Base-by-base conservation (phyloP, 2,113 vertebrate species). In the Gallinago paraguaiae region DNA sequence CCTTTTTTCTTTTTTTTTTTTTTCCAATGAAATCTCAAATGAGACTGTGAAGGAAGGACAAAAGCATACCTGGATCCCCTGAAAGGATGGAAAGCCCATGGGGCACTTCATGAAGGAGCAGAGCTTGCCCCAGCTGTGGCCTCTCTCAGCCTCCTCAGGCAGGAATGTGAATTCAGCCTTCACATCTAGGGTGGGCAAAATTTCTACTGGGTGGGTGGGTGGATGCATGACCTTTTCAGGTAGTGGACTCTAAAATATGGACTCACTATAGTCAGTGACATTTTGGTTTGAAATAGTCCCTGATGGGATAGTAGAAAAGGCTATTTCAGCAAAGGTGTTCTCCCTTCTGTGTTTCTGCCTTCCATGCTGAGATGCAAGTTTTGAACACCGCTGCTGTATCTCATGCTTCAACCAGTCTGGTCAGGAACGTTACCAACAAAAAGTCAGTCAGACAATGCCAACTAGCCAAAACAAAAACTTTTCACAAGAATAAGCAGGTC, bases 121-220 rank as follows among this genome's bases (percentile, higher is more conserved):
- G 1, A 10, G 41, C 4, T 65, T 50, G 14, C 6, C 13, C 18
- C 2, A 2, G 41, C 39, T 7, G 0, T 0, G 0, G 14, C 17
- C 22, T 75, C 35, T 30, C 60, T 64, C 17, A 23, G 53, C 8
- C 24, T 82, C 27, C 18, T 18, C 61, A 14, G 4, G 39, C 20
- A 90, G 57, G 24, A 76, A 51, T 20, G 57, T 28, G 18, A 79
- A 80, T 45, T 88, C 1, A 93, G 16, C 33, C 22, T 53, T 69
- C 45, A 65, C 9, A 6, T 30, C 85, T 39, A 57, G 50, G 13
- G 4, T 59, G 20, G 37, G 5, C 37, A 94, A 91, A 82, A 90
- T 28, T 70, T 54, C 35, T 85, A 2, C 43, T 46, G 0, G 0
- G 14, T 89, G 64, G 23, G 56, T 41, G 35, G 25, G 41, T 63